These are phyloP conservation scores for Neelides sp. DNA, from an alignment of 1,140 invertebrate genomes.

Conservation along the genomic window DNA sequence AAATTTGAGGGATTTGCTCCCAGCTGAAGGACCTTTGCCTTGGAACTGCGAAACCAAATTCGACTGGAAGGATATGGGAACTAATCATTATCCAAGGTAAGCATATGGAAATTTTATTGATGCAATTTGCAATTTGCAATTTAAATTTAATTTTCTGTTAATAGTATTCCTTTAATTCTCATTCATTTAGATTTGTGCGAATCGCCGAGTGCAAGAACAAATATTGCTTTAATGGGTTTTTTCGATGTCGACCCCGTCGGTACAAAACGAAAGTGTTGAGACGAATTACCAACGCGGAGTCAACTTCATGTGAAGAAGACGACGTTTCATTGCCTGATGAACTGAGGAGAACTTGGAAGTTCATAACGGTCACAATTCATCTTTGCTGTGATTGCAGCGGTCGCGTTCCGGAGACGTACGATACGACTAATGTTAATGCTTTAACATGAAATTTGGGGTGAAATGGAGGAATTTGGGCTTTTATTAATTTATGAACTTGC, in stretches of 20 bases:
- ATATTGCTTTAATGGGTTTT: constrained; percentile 29
- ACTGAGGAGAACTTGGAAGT: constrained; percentile 18
- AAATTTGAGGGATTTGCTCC: constrained; percentile 11
- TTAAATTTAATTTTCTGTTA: no score
- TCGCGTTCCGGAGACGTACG: neutral
- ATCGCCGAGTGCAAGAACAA: constrained; percentile 28
- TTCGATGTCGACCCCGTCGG: constrained; percentile 24
- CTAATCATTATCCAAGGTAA: constrained; percentile 28
- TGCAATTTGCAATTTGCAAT: no score
- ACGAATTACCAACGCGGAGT: constrained; percentile 10
- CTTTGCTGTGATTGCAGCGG: constrained; percentile 9
- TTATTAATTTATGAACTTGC: no score
- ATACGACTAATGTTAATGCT: no score
- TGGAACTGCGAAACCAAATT: constrained; percentile 27
- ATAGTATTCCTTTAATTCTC: no score
- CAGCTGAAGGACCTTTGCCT: constrained; percentile 15
- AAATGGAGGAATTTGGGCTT: no score
- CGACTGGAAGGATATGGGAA: constrained; percentile 26
- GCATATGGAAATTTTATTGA: no score
- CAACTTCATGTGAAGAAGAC: constrained; percentile 24
- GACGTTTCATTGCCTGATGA: constrained; percentile 27
- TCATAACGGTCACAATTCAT: constrained; percentile 22
- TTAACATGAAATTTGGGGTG: no score
- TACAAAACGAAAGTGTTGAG: constrained; percentile 30
- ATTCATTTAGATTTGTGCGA: constrained; percentile 28